Evolutionary conservation across 1,140 invertebrate genomes (phyloP).

Genomic region (Ectropis grisescens): DNA sequence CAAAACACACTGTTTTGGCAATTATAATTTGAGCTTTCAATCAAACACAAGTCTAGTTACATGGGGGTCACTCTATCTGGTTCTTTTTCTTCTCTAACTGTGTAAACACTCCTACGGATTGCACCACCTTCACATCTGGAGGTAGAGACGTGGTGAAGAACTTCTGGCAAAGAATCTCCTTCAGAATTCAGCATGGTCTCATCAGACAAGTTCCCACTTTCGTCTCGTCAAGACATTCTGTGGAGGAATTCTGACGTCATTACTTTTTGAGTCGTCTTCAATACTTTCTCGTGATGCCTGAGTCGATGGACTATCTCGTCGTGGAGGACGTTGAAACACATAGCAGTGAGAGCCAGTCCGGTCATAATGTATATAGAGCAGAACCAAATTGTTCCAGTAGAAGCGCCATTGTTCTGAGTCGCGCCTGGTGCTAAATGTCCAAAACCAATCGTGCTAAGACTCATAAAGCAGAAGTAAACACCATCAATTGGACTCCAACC

Average conservation of each 20-base stretch:
- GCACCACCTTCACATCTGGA: slow-evolving; percentile 38
- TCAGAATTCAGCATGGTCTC: slow-evolving; percentile 55
- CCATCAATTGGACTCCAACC: slow-evolving; percentile 90
- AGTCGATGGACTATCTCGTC: slow-evolving; percentile 89
- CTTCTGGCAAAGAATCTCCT: slow-evolving; percentile 50
- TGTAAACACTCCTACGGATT: slow-evolving; percentile 44
- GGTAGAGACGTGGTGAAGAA: slow-evolving; percentile 45
- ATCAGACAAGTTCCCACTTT: slow-evolving; percentile 55
- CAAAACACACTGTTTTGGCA: too few species aligned
- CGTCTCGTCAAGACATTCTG: slow-evolving; percentile 60
- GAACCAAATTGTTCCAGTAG: slow-evolving; percentile 83
- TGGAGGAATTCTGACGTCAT: slow-evolving; percentile 54
- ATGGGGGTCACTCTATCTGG: slow-evolving; percentile 39
- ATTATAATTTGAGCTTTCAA: too few species aligned
- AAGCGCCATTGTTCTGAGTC: slow-evolving; percentile 71
- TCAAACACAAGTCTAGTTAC: slow-evolving; percentile 26
- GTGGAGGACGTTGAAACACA: slow-evolving; percentile 98
- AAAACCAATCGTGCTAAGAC: slow-evolving; percentile 92
- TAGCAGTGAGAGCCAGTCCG: slow-evolving; percentile 96
- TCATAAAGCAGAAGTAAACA: slow-evolving; percentile 96
- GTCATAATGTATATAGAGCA: slow-evolving; percentile 96
- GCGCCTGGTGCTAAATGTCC: slow-evolving; percentile 90
- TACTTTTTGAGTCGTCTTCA: slow-evolving; percentile 52
- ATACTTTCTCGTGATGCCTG: slow-evolving; percentile 71
- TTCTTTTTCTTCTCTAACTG: slow-evolving; percentile 45